These are phyloP conservation scores for Poeciliopsis turneri DNA, from an alignment of 2,797 vertebrate genomes.

Conservation along the genomic window DNA sequence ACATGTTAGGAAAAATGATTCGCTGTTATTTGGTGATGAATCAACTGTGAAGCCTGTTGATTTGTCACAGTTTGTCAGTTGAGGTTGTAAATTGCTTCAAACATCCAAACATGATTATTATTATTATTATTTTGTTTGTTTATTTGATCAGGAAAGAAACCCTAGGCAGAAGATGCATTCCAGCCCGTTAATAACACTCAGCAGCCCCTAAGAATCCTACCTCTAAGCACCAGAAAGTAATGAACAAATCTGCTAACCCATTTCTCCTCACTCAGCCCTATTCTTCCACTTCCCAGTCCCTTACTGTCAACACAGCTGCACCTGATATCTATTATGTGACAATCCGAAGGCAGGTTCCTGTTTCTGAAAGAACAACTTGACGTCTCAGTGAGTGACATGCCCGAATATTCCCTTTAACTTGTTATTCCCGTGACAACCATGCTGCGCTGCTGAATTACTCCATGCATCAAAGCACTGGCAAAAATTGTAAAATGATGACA, in stretches of 20 bases:
- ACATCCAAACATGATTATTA: constrained; percentile 36
- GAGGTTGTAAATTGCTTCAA: constrained; percentile 9
- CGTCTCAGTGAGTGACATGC: constrained; percentile 54
- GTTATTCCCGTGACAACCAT: constrained; percentile 50
- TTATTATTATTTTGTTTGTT: constrained; percentile 10
- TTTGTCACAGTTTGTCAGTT: constrained; percentile 27
- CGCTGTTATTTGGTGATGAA: not conserved
- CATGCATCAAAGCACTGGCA: constrained; percentile 44
- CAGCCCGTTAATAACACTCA: constrained; percentile 41
- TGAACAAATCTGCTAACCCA: constrained; percentile 48
- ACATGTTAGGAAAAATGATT: not conserved
- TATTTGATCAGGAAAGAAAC: constrained; percentile 35
- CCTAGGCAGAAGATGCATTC: constrained; percentile 38
- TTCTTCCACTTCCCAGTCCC: constrained; percentile 54
- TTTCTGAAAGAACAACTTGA: constrained; percentile 38
- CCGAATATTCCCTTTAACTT: constrained; percentile 57
- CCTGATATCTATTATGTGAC: constrained; percentile 48
- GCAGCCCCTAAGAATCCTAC: constrained; percentile 37
- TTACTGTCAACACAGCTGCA: constrained; percentile 58
- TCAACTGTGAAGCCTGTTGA: constrained; percentile 29
- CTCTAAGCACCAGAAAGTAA: constrained; percentile 49
- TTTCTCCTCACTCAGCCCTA: constrained; percentile 48
- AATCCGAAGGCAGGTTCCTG: constrained; percentile 26
- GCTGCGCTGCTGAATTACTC: constrained; percentile 41
- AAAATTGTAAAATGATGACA: constrained; percentile 38